A percentile compares a stretch with the other conserved stretches of the same genome.
Evolutionary conservation across 64 coral and sea anemone species (phyloP).

Genomic region (Montipora foliosa): DNA sequence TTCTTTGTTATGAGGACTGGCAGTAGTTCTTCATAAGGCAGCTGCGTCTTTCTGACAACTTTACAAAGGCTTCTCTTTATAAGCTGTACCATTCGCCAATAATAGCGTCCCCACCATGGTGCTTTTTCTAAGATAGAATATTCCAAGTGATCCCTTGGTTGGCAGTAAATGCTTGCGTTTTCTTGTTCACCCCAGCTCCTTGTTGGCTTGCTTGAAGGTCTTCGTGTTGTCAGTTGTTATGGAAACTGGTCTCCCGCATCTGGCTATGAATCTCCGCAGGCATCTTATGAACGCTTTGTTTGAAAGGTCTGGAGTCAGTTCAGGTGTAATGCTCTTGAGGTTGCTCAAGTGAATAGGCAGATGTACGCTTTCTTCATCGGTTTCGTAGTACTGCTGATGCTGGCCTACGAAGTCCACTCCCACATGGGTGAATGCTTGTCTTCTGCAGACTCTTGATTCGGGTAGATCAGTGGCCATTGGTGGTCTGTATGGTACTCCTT

Average conservation of each 20-base stretch:
- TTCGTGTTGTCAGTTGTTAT: conserved; percentile 81
- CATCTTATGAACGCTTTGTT: conserved; percentile 70
- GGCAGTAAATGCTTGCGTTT: conserved; percentile 41
- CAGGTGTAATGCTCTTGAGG: conserved; percentile 69
- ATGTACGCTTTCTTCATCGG: conserved; percentile 67
- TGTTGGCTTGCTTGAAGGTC: conserved; percentile 80
- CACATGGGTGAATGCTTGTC: conserved; percentile 57
- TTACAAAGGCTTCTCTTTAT: conserved; percentile 73
- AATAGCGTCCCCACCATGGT: conserved; percentile 61
- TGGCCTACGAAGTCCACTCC: conserved; percentile 73
- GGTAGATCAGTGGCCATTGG: conserved; percentile 38
- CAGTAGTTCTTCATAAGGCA: conserved; percentile 80
- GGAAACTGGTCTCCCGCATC: conserved; percentile 53
- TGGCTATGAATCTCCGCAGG: too few species aligned
- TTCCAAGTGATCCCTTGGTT: conserved; percentile 78
- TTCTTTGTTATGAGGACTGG: conserved; percentile 71
- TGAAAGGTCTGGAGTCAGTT: conserved; percentile 57
- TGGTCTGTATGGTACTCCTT: conserved; percentile 36
- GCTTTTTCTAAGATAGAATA: conserved; percentile 68
- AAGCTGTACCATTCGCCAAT: conserved; percentile 58
- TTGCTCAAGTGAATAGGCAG: conserved; percentile 68
- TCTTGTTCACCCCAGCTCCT: conserved; percentile 33
- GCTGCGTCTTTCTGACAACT: conserved; percentile 56
- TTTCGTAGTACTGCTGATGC: conserved; percentile 12
- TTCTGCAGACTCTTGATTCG: conserved; percentile 49